A percentile compares a stretch with the other conserved stretches of the same genome.
phyloP scores from a whole-genome alignment of 1,140 invertebrate genomes.

The Pogonomyrmex californicus region DNA sequence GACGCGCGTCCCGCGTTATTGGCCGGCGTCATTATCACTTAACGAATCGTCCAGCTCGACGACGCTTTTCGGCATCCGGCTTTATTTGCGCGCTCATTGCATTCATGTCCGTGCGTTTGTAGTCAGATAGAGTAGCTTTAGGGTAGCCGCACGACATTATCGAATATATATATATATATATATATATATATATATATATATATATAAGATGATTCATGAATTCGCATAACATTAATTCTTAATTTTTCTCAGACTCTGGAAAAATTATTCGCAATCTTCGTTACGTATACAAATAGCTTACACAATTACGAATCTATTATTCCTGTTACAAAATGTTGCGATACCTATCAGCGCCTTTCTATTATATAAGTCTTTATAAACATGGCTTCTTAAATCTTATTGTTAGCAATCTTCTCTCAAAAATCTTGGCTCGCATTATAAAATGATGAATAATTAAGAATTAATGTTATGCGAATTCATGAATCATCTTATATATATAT shows the following conservation, averaged over 20 bases:
- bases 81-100: constrained; percentile 67
- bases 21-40: constrained; percentile 84
- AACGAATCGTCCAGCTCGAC: constrained; percentile 80
- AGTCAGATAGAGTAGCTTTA: constrained; percentile 49
- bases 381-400: too few relatives aligned
- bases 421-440: too few relatives aligned
- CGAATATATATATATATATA: constrained; percentile 31
- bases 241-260: too few relatives aligned
- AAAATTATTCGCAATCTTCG: too few relatives aligned
- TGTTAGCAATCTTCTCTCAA: too few relatives aligned
- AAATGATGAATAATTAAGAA: neutral
- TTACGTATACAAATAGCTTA: too few relatives aligned
- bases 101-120: constrained; percentile 24
- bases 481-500: neutral
- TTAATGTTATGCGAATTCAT: neutral
- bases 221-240: neutral
- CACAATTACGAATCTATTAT: too few relatives aligned
- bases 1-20: constrained; percentile 84
- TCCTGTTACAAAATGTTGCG: too few relatives aligned
- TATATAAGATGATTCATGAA: neutral
- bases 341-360: too few relatives aligned
- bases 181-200: too few relatives aligned
- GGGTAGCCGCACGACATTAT: constrained; percentile 45
- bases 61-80: constrained; percentile 68
- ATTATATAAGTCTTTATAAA: too few relatives aligned